Evolutionary conservation across 1,140 invertebrate species (phyloP).

Genomic region (Paraescarpia echinospica): DNA sequence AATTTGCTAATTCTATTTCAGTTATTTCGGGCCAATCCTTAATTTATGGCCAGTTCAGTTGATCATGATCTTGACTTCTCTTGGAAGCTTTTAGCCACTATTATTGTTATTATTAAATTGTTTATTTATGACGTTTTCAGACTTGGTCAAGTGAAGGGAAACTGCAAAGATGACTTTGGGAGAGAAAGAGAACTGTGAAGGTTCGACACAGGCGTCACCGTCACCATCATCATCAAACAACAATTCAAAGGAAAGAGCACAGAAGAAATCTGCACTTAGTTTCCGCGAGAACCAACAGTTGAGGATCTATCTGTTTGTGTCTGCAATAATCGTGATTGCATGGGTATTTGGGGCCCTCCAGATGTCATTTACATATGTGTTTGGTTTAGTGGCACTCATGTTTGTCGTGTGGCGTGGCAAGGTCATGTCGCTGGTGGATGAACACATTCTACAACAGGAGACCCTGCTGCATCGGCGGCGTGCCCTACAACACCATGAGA

Average conservation of each 20-base stretch:
- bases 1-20: too few relatives aligned
- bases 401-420: slow-evolving; percentile 48
- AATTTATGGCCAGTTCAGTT: too few relatives aligned
- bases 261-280: background rate
- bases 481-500: slow-evolving; percentile 61
- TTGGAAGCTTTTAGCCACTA: too few relatives aligned
- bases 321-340: slow-evolving; percentile 3
- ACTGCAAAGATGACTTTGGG: background rate
- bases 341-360: slow-evolving; percentile 23
- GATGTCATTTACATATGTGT: slow-evolving; percentile 28
- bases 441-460: slow-evolving; percentile 51
- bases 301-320: slow-evolving; percentile 26
- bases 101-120: too few relatives aligned
- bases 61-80: too few relatives aligned
- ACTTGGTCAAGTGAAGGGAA: background rate
- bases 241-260: background rate
- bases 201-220: background rate
- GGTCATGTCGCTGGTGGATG: slow-evolving; percentile 48
- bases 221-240: background rate
- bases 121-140: background rate
- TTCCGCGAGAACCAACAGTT: slow-evolving; percentile 20
- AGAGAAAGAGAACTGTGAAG: background rate
- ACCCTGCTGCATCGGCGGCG: slow-evolving; percentile 57
- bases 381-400: slow-evolving; percentile 44
- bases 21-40: too few relatives aligned